These are phyloP conservation scores for Acanthochromis polyacanthus DNA, from an alignment of 2,113 vertebrate species.

Conservation along the genomic window DNA sequence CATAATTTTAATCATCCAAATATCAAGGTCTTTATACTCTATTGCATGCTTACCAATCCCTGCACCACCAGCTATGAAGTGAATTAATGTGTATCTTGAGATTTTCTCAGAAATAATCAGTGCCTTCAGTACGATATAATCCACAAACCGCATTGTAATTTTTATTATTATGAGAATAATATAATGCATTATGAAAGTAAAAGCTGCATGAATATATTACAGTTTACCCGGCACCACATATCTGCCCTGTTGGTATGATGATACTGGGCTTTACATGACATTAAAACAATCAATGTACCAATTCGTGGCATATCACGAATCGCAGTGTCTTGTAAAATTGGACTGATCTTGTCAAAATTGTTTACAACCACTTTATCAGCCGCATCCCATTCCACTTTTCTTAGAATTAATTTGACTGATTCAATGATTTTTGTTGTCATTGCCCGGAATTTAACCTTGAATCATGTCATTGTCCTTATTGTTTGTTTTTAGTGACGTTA, in stretches of 20 bases:
- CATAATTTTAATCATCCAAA: conserved; percentile 47
- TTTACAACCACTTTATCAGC: neutral
- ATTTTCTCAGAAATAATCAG: conserved; percentile 40
- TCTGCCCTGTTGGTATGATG: neutral
- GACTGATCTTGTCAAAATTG: neutral
- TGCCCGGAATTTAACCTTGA: neutral
- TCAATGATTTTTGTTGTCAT: neutral
- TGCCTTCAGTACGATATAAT: conserved; percentile 35
- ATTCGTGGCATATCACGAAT: neutral
- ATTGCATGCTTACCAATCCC: conserved; percentile 22
- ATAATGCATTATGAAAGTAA: neutral
- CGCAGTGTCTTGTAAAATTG: neutral
- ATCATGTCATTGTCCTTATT: neutral
- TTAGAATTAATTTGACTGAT: neutral
- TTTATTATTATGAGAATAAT: conserved; percentile 19
- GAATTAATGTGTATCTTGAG: conserved; percentile 46
- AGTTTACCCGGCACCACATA: neutral
- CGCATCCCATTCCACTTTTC: neutral
- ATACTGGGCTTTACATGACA: neutral
- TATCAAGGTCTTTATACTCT: conserved; percentile 30
- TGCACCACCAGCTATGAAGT: conserved; percentile 3
- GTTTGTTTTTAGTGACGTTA: neutral
- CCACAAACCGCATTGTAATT: conserved; percentile 14
- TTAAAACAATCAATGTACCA: neutral
- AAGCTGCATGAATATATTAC: neutral